Evolutionary conservation across 2,113 vertebrate species (phyloP).

Genomic region (Promerops cafer): DNA sequence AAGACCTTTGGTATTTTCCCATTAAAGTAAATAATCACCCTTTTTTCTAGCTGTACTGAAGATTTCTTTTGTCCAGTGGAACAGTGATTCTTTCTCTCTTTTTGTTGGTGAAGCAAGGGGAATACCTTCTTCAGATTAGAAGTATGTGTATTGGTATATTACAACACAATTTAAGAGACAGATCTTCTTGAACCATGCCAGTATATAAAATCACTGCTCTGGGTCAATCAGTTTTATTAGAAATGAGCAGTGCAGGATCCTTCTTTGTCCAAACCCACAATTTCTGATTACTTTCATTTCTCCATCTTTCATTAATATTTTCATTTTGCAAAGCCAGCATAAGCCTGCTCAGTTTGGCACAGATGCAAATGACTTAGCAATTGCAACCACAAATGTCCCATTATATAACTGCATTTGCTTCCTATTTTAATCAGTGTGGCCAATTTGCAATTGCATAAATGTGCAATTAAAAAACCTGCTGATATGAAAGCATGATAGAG

Average conservation of each 20-base stretch:
- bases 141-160: neutral
- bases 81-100: neutral
- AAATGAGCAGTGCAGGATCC: neutral
- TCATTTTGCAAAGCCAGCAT: neutral
- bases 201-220: neutral
- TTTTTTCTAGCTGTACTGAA: neutral
- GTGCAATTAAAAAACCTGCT: neutral
- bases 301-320: neutral
- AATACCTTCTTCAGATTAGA: neutral
- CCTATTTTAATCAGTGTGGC: neutral
- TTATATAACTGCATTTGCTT: neutral
- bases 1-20: neutral
- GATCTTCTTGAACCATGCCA: neutral
- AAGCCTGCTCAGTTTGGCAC: neutral
- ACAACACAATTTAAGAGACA: neutral
- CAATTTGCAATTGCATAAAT: neutral
- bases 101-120: accelerated
- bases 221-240: neutral
- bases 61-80: neutral
- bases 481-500: neutral
- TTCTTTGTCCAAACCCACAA: neutral
- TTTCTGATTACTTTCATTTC: neutral
- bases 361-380: neutral
- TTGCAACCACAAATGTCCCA: neutral
- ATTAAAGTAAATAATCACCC: neutral